Conservation (phyloP, 2,888 invertebrate species). For the Caenorhabditis japonica region DNA sequence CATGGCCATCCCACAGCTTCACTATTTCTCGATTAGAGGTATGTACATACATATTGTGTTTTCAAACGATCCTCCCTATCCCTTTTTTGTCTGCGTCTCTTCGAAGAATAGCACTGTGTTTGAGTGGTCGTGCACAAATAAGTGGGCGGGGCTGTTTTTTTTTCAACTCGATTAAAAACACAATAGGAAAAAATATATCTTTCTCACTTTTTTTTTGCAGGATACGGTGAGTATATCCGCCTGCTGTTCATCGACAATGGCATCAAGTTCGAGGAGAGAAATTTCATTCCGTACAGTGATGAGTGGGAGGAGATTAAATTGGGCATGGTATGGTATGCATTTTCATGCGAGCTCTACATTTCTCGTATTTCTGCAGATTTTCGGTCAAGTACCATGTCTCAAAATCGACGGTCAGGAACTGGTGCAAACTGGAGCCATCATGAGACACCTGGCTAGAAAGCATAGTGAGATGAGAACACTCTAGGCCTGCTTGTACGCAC, state of each 20-base stretch:
- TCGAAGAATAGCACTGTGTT: too few species aligned
- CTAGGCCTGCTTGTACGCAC: too few species aligned
- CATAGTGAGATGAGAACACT: too few species aligned
- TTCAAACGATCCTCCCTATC: too few species aligned
- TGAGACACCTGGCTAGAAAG: conserved; percentile 29
- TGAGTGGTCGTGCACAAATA: too few species aligned
- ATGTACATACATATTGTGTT: too few species aligned
- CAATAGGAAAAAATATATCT: too few species aligned
- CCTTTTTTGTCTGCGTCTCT: not conserved
- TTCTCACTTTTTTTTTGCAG: not conserved
- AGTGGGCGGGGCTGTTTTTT: too few species aligned
- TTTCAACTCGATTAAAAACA: too few species aligned
- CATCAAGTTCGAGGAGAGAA: conserved; percentile 32
- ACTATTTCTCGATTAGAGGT: conserved; percentile 35
- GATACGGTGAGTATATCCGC: conserved; percentile 47
- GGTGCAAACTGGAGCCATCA: conserved; percentile 43
- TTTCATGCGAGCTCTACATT: not conserved
- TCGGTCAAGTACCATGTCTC: conserved; percentile 42
- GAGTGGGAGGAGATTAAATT: conserved; percentile 38
- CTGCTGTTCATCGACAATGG: conserved; percentile 30
- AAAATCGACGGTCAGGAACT: conserved; percentile 19
- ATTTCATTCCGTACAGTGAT: not conserved
- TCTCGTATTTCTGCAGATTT: not conserved
- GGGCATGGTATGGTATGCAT: conserved; percentile 10
- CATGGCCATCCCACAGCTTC: conserved; percentile 20